Conservation (phyloP, 2,888 invertebrate species). For the Zygogramma bicolorata region DNA sequence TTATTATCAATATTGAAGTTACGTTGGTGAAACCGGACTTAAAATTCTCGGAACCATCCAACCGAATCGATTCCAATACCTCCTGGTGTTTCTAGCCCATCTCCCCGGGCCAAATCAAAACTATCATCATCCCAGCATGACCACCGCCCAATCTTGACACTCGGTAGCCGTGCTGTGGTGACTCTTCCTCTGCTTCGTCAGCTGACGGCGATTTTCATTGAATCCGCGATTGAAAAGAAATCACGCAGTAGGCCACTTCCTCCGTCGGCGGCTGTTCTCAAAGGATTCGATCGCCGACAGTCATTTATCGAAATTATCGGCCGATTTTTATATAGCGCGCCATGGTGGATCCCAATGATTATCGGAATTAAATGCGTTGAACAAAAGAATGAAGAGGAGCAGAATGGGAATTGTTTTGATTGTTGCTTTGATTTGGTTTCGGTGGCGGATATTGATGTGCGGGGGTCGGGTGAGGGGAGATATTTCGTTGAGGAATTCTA, state of each 20-base stretch:
- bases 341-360: conserved; percentile 45
- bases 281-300: conserved; percentile 49
- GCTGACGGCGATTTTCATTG: conserved; percentile 46
- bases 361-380: conserved; percentile 41
- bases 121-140: conserved; percentile 45
- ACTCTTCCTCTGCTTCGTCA: conserved; percentile 9
- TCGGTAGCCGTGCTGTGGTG: conserved; percentile 45
- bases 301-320: conserved; percentile 50
- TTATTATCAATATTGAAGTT: too few relatives aligned
- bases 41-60: not conserved
- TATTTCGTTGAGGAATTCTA: too few relatives aligned
- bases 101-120: conserved; percentile 30
- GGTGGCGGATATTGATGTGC: not conserved
- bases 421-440: not conserved
- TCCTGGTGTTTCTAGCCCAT: not conserved
- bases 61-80: not conserved
- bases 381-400: conserved; percentile 2
- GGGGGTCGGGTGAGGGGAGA: too few relatives aligned
- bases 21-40: too few relatives aligned
- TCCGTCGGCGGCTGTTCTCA: conserved; percentile 42
- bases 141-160: conserved; percentile 28
- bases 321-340: conserved; percentile 40
- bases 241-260: conserved; percentile 50
- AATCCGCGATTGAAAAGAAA: conserved; percentile 46
- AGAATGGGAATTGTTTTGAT: not conserved